Evolutionary conservation across 2,113 vertebrate genomes (phyloP), one percentile per base, ranked within the genome.

Genomic region (Eurystomus gularis): DNA sequence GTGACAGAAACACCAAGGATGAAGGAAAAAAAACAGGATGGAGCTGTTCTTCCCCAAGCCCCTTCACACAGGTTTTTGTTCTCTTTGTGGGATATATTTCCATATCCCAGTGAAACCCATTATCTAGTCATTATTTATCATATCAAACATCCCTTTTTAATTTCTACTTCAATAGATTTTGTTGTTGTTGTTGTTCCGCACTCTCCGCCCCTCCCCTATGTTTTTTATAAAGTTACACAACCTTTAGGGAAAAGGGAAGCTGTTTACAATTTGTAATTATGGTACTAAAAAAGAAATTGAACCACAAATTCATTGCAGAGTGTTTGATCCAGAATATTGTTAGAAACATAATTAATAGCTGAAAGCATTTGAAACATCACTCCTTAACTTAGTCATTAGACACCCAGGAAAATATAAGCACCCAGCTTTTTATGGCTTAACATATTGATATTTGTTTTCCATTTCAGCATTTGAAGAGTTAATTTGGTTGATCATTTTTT

Each of bases 81-180:
- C 83, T 96, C 64, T 77, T 94, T 97, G 71, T 96, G 90, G 52
- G 82, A 95, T 88, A 25, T 90, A 98, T 98, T 98, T 98, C 97
- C 97, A 98, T 98, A 98, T 98, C 98, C 98, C 98, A 97, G 70
- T 97, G 98, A 98, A 98, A 98, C 97, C 97, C 94, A 98, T 98
- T 98, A 98, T 98, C 95, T 92, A 97, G 93, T 96, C 96, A 96
- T 97, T 97, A 98, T 97, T 98, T 98, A 98, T 97, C 97, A 98
- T 97, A 98, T 98, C 98, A 98, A 98, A 98, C 92, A 97, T 96
- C 94, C 86, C 61, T 96, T 98, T 98, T 98, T 97, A 96, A 98
- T 98, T 98, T 97, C 91, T 97, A 98, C 97, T 98, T 98, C 98
- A 98, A 98, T 98, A 89, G 95, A 95, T 77, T 69, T 52, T 35